These are phyloP conservation scores for Percopsis omiscomaycus DNA, from an alignment of 2,797 vertebrate species.

Conservation along the genomic window DNA sequence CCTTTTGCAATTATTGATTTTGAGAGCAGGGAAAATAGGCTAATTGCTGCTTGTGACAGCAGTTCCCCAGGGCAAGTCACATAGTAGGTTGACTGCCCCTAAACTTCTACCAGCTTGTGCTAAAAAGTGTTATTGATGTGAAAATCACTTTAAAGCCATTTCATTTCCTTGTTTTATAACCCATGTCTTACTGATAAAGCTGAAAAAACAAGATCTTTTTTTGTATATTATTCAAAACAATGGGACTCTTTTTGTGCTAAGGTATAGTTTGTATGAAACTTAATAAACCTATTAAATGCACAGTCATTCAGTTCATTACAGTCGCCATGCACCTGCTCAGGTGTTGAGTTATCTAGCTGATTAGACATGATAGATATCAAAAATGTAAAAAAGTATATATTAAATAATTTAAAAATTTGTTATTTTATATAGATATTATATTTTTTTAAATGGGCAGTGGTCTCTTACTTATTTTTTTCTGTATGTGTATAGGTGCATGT, in stretches of 20 bases:
- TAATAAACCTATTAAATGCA: too few species aligned
- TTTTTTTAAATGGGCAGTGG: too few species aligned
- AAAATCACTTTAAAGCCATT: background rate
- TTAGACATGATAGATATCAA: too few species aligned
- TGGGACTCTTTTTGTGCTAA: background rate
- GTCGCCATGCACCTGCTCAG: too few species aligned
- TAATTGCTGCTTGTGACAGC: slow-evolving; percentile 1
- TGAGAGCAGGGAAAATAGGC: background rate
- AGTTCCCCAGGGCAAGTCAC: background rate
- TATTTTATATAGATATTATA: too few species aligned
- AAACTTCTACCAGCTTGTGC: background rate
- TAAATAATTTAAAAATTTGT: too few species aligned
- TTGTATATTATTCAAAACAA: background rate
- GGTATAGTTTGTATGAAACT: too few species aligned
- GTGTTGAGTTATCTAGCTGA: too few species aligned
- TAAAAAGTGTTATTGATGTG: background rate
- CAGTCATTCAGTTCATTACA: too few species aligned
- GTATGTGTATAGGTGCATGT: too few species aligned
- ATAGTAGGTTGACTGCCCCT: background rate
- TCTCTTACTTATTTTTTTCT: too few species aligned
- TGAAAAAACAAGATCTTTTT: background rate
- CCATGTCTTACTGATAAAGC: background rate
- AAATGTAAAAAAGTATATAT: too few species aligned
- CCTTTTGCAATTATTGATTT: background rate
- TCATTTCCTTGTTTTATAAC: background rate